Conservation (phyloP, 1,140 invertebrate genomes). For the Teleogryllus occipitalis region DNA sequence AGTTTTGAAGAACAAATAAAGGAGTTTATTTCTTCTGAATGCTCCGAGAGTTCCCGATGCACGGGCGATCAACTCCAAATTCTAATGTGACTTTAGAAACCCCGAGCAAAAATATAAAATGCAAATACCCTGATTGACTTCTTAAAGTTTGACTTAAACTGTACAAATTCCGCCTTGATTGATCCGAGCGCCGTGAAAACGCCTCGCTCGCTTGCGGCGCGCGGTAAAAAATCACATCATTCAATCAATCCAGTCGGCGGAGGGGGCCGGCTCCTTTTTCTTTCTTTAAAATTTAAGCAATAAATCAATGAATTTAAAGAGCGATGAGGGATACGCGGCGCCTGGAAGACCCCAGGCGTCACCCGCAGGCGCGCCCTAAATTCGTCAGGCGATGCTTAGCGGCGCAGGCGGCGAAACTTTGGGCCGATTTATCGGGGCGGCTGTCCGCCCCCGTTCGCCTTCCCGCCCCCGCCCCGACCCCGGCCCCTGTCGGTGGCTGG, state of each 20-base stretch:
- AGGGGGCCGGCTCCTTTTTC: neutral
- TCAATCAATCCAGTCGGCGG: neutral
- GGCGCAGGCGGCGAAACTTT: neutral
- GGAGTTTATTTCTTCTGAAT: no score
- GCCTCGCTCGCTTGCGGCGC: neutral
- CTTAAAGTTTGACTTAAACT: neutral
- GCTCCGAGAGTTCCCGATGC: no score
- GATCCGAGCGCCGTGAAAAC: neutral
- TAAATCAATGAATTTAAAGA: neutral
- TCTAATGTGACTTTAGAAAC: neutral
- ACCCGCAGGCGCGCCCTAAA: neutral
- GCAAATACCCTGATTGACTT: neutral
- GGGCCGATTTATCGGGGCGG: no score
- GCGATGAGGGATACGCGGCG: neutral
- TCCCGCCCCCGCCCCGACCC: no score
- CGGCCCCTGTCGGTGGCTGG: no score
- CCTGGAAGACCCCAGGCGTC: neutral
- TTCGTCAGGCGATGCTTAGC: neutral
- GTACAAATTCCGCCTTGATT: neutral
- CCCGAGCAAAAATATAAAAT: neutral
- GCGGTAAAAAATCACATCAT: neutral
- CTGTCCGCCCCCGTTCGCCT: no score
- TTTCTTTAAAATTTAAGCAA: conserved; percentile 2
- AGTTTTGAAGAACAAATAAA: no score
- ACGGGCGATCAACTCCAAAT: neutral